Evolutionary conservation across 2,797 vertebrate genomes (phyloP).

Genomic region (Myotis planiceps): DNA sequence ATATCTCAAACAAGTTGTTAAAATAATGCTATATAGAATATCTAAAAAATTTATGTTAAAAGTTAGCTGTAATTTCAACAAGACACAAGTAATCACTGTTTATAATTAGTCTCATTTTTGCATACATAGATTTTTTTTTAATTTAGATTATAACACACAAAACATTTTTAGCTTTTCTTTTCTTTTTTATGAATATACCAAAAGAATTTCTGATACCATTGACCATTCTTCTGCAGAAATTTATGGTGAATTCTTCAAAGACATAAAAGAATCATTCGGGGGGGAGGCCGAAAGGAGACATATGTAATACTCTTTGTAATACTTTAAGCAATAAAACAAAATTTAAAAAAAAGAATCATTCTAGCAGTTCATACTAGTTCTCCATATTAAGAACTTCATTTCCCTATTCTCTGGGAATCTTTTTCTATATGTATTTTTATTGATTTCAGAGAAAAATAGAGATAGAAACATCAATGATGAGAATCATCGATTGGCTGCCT

Average conservation of each 20-base stretch:
- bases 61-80: neutral
- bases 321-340: too few relatives aligned
- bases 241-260: neutral
- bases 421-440: too few relatives aligned
- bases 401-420: neutral
- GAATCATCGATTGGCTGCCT: too few relatives aligned
- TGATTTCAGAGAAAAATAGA: too few relatives aligned
- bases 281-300: neutral
- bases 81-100: neutral
- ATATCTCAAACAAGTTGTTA: neutral
- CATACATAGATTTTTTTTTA: neutral
- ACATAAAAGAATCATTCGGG: neutral
- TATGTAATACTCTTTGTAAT: too few relatives aligned
- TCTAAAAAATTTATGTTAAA: neutral
- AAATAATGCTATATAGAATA: neutral
- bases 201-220: neutral
- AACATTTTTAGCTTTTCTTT: neutral
- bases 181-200: neutral
- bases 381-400: neutral
- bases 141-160: neutral
- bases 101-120: neutral
- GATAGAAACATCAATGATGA: too few relatives aligned
- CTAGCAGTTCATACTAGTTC: neutral
- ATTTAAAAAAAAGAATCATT: too few relatives aligned
- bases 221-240: neutral